Conservation (phyloP, 2,113 vertebrate species). For the Corvus moneduloides region DNA sequence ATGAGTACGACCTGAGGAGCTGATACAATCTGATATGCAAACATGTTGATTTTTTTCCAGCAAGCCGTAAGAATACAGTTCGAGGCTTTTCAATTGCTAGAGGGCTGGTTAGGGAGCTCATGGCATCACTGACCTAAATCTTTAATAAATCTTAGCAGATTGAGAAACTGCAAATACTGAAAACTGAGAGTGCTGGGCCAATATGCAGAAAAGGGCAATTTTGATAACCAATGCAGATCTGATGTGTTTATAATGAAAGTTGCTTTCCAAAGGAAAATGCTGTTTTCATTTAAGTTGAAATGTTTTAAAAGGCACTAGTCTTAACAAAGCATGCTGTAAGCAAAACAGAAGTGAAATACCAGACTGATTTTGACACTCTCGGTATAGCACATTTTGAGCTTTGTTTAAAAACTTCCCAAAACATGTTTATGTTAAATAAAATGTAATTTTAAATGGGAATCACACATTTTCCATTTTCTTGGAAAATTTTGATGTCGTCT, state of each 20-base stretch:
- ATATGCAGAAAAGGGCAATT: neutral
- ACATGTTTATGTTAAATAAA: neutral
- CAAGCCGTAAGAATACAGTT: neutral
- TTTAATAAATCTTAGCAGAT: conserved; percentile 8
- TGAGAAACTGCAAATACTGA: neutral
- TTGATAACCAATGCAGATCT: neutral
- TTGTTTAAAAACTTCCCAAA: conserved; percentile 8
- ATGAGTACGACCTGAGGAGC: neutral
- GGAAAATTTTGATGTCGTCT: neutral
- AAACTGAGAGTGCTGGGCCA: neutral
- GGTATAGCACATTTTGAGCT: neutral
- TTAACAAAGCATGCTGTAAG: neutral
- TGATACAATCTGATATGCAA: neutral
- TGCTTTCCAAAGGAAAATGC: neutral
- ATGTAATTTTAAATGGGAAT: neutral
- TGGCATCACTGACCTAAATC: neutral
- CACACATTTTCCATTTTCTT: neutral
- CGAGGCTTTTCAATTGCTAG: neutral
- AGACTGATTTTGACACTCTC: neutral
- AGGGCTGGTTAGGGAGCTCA: neutral
- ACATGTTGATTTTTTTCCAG: conserved; percentile 19
- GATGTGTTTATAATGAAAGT: neutral
- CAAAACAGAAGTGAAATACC: neutral
- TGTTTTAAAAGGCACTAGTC: neutral
- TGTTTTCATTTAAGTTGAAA: neutral